Conservation (phyloP, 2,888 invertebrate species). For the Prosapia bicincta region DNA sequence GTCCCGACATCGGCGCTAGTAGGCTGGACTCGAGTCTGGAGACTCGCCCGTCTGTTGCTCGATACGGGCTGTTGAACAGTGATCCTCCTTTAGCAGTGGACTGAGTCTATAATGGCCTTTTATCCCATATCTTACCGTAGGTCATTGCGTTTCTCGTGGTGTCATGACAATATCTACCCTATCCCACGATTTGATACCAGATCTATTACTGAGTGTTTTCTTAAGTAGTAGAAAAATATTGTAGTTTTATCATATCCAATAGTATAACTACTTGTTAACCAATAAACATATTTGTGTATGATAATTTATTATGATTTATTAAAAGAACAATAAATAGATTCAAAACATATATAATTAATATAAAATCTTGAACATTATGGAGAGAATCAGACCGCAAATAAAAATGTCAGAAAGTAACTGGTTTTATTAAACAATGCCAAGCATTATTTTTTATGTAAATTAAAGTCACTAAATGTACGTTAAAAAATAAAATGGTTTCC, state of each 20-base stretch:
- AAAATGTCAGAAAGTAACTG: no score
- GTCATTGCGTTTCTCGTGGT: background rate
- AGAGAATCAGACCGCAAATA: no score
- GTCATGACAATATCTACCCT: constrained; percentile 8
- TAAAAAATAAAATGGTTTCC: no score
- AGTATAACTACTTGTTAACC: background rate
- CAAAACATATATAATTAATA: background rate
- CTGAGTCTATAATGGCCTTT: constrained; percentile 7
- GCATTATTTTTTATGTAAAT: no score
- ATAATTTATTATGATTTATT: background rate
- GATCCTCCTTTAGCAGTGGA: constrained; percentile 3
- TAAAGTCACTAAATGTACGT: no score
- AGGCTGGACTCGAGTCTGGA: constrained; percentile 41
- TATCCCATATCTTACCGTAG: constrained; percentile 9
- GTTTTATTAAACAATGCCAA: no score
- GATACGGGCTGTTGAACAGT: constrained; percentile 40
- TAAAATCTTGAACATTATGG: no score
- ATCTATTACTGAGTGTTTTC: background rate
- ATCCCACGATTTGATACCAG: background rate
- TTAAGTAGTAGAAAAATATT: background rate
- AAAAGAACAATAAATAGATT: background rate
- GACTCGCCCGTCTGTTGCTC: constrained; percentile 39
- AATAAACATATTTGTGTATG: background rate
- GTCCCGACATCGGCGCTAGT: constrained; percentile 36
- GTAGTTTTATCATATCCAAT: background rate